These are phyloP conservation scores for Lydus trimaculatus DNA, from an alignment of 2,888 invertebrate genomes.

Conservation along the genomic window DNA sequence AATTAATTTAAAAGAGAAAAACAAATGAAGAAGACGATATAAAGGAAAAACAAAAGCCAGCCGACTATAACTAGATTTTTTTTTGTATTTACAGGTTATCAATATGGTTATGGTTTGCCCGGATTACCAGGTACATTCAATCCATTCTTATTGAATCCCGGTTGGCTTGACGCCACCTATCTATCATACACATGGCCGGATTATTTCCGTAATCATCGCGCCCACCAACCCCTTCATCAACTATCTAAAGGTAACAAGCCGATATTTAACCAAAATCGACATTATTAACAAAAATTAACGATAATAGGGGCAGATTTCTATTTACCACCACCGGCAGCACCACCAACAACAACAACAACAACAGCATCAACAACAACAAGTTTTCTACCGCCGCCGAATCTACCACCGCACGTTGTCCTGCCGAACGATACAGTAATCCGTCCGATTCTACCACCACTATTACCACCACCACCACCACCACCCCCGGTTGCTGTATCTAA, in stretches of 20 bases:
- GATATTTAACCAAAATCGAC: neutral
- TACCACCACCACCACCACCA: neutral
- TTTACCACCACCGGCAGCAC: neutral
- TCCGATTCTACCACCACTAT: neutral
- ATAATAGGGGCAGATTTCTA: neutral
- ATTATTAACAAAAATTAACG: conserved; percentile 39
- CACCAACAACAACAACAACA: neutral
- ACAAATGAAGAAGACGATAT: too few species aligned
- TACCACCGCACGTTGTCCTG: neutral
- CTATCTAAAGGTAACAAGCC: conserved; percentile 53
- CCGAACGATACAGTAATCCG: neutral
- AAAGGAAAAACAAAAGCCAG: neutral
- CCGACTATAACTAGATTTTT: conserved; percentile 24
- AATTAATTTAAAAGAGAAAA: neutral
- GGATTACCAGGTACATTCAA: conserved; percentile 74
- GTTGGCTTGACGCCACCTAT: conserved; percentile 86
- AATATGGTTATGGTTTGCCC: conserved; percentile 73
- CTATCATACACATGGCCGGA: conserved; percentile 77
- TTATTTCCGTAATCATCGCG: conserved; percentile 65
- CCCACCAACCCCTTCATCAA: conserved; percentile 40
- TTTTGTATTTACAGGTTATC: conserved; percentile 70
- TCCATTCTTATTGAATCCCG: conserved; percentile 81
- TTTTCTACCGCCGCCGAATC: neutral
- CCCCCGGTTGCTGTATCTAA: neutral
- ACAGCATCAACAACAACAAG: neutral